Base-by-base conservation (phyloP, 1,140 invertebrate species). In the Brachionus rotundiformis region DNA sequence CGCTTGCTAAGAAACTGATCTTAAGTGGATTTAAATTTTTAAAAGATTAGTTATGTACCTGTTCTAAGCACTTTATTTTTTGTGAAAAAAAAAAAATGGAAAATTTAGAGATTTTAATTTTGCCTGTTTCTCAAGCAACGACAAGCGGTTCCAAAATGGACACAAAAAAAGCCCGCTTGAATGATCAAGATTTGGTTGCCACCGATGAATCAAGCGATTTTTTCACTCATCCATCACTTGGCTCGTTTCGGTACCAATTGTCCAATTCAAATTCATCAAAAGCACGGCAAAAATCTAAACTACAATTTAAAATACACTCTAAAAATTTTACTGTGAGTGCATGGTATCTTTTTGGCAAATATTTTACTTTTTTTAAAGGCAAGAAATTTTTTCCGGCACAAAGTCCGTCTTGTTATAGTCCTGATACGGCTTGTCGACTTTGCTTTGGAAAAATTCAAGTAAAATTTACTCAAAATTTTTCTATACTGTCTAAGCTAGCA, bases 371-470 rank as follows among this genome's bases (percentile, higher is more conserved):
- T 36, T 36, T 68, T 39, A 19, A 68, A 63, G 76, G 76, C 76
- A 11, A 79, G 59, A 19, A 63, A 33, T 16, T 79, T 79, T 54
- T 79, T 79, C 25, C 47, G 31, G 7, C 76, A 79, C 47, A 79
- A 79, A 79, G 76, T 79, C 23, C 19, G 76, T 1, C 29, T 79
- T 33, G 76, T 79, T 0, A 79, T 79, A 36, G 47, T 29, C 10
- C 23, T 79, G 11, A 23, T 36, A 13, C 49, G 54, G 19, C 23
- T 79, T 5, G 19, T 79, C 6, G 59, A 79, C 13, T 79, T 7
- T n/a, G 76, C 76, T 79, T 39, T 59, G 11, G 27, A 39, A 7
- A 79, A 79, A 79, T 54, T 59, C 44, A 79, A 79, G 44, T 79
- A 61, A 39, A 25, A 19, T 54, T 25, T 23, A 19, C 7, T 19